phyloP scores from a whole-genome alignment of 2,113 vertebrate genomes.

The Thalassoma bifasciatum region DNA sequence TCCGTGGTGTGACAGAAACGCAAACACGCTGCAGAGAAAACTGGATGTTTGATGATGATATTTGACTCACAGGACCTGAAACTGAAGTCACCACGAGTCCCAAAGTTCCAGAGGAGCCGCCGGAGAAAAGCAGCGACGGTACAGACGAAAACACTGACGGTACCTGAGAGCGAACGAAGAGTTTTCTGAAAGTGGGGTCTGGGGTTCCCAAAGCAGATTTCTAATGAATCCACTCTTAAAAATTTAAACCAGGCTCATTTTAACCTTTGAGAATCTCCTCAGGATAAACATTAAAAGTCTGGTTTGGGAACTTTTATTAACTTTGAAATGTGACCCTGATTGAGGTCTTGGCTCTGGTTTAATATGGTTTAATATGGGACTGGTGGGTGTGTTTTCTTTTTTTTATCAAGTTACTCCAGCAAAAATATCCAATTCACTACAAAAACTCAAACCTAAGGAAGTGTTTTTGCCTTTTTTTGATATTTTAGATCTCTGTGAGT shows the following conservation, averaged over 20 bases:
- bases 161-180: constrained; percentile 24
- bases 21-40: neutral
- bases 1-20: neutral
- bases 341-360: neutral
- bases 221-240: no score
- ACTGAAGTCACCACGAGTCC: constrained; percentile 44
- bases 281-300: no score
- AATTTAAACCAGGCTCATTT: no score
- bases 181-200: constrained; percentile 13
- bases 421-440: neutral
- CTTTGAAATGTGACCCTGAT: no score
- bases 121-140: no score
- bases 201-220: neutral
- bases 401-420: neutral
- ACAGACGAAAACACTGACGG: constrained; percentile 45
- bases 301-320: neutral
- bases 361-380: neutral
- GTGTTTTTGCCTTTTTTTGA: no score
- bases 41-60: constrained; percentile 40
- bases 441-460: no score
- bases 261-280: no score
- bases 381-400: constrained; percentile 30
- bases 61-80: constrained; percentile 70
- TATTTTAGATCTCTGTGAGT: no score
- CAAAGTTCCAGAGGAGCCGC: constrained; percentile 55